Evolutionary conservation across 2,113 vertebrate species (phyloP), one percentile per base, ranked within the genome.

Genomic region (Ia io): DNA sequence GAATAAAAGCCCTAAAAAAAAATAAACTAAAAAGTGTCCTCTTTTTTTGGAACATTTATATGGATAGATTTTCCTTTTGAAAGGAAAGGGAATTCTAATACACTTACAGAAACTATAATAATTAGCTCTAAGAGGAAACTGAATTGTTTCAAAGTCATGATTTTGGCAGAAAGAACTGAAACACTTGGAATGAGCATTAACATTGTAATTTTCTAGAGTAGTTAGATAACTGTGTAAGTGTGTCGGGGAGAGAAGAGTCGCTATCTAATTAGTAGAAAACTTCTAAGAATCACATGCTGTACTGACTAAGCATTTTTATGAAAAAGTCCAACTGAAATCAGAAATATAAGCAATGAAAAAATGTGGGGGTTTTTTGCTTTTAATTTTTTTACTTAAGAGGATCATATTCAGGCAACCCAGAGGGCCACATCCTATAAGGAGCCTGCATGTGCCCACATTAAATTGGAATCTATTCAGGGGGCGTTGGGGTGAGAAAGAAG

Each of bases 51-150:
- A 94, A 88, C 23, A 0, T 71, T 83, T 94, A 70, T 77, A 82
- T 23, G 25, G 53, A 85, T 84, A 86, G 49, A 78, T 56, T 69
- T 91, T 56, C 44, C 90, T 93, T 90, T 47, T 40, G 69, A 88
- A 44, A 91, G 40, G 65, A 87, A 69, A 40, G 71, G 90, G 51
- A 63, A 94, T 92, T 96, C 86, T 96, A 85, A 96, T 93, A 90
- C 63, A 70, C 71, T 97, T 92, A 78, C 25, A 91, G 80, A 92
- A 96, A 90, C 87, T 77, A 77, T 17, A 53, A 90, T 95, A 97
- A 97, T 97, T 97, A 97, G 42, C 44, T 96, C 63, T 92, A 84
- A 95, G 94, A 84, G 44, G 82, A 97, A 89, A 85, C 87, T 42
- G 47, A 53, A 96, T 84, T 92, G 86, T 92, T 94, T 96, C 88